These are phyloP conservation scores for Agrypnus murinus DNA, from an alignment of 2,888 invertebrate genomes.

Conservation along the genomic window DNA sequence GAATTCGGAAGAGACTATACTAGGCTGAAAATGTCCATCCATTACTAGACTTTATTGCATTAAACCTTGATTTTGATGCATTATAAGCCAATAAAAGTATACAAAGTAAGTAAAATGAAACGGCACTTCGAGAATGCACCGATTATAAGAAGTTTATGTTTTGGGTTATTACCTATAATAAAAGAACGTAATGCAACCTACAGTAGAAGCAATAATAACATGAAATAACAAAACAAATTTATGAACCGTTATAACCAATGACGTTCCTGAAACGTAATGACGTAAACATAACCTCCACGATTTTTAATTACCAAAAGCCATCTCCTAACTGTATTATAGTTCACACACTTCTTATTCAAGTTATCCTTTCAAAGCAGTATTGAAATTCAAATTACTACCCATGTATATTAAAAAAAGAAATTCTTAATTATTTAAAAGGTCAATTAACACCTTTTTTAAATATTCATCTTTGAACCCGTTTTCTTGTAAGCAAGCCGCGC, in stretches of 20 bases:
- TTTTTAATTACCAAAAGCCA: neutral
- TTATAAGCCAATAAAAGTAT: too few relatives aligned
- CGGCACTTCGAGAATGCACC: too few relatives aligned
- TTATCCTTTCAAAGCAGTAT: too few relatives aligned
- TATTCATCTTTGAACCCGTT: slow-evolving; percentile 1
- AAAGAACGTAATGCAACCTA: neutral
- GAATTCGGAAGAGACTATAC: too few relatives aligned
- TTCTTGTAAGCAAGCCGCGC: slow-evolving; percentile 1
- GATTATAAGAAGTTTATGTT: neutral
- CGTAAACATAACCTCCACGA: neutral
- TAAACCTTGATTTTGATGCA: too few relatives aligned
- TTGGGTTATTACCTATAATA: neutral
- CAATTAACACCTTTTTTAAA: neutral
- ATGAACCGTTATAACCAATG: slow-evolving; percentile 14
- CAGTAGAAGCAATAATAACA: neutral
- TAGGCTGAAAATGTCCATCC: too few relatives aligned
- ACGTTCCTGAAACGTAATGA: neutral
- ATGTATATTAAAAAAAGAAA: too few relatives aligned
- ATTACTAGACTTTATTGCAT: too few relatives aligned
- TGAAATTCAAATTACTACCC: too few relatives aligned
- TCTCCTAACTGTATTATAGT: too few relatives aligned
- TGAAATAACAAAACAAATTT: slow-evolving; percentile 1
- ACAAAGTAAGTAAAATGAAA: too few relatives aligned
- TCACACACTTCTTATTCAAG: too few relatives aligned
- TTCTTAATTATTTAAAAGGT: neutral